Base-by-base conservation (phyloP, 2,113 vertebrate species). In the Pholis gunnellus region DNA sequence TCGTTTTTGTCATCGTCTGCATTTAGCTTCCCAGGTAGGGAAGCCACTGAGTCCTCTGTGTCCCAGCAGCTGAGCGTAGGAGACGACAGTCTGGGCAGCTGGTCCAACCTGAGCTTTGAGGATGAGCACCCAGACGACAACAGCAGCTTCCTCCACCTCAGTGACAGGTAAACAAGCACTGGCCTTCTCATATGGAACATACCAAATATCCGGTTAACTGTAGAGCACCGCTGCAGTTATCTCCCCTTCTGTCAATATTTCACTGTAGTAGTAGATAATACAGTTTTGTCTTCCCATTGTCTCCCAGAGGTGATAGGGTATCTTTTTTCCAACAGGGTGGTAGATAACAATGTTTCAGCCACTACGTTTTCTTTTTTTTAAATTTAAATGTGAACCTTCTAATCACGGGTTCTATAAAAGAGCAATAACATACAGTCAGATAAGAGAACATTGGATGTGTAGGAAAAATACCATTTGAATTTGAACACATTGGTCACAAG, bases 71-170 rank as follows among this genome's bases (percentile, higher is more conserved):
- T 97, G 92, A 99, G 98, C 80, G 95, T 97, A 36, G 98, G 97
- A 69, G 98, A 99, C 15, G 98, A 99, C 91, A 99, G 98, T 92
- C 96, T 97, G 60, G 98, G 98, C 22, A 99, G 98, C 90, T 99
- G 98, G 98, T 99, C 98, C 66, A 98, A 98, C 93, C 92, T 99
- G 86, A 99, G 98, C 93, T 99, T 99, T 82, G 98, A 99, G 94
- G 98, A 99, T 77, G 98, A 99, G 48, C 98, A 97, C 75, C 96
- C 94, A 40, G 98, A 99, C 81, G 98, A 99, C 83, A 99, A 94
- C 93, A 99, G 98, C 95, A 99, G 98, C 94, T 99, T 99, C 90
- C 97, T 99, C 88, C 98, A 99, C 83, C 95, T 99, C 72, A 99
- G 98, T 87, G 98, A 99, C 95, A 99, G 98, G 98, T 99, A 90